Conservation (phyloP, 2,888 invertebrate genomes). For the Emmelina monodactyla region DNA sequence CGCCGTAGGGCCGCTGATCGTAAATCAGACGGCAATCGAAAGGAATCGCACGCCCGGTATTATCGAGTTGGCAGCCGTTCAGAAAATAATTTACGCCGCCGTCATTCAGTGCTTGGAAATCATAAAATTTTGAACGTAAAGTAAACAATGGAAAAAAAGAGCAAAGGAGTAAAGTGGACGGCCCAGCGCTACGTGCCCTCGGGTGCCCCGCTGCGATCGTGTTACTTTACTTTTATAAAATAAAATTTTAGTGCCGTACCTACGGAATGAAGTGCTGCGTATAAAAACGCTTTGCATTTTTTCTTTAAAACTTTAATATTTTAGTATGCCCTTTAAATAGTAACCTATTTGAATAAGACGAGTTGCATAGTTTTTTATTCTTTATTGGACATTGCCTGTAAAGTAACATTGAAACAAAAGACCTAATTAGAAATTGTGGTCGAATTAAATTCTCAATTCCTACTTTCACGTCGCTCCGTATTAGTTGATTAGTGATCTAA, state of each 20-base stretch:
- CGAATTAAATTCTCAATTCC: too few species aligned
- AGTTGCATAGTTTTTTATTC: too few species aligned
- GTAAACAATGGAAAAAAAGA: slow-evolving; percentile 62
- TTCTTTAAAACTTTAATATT: too few species aligned
- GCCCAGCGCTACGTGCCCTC: slow-evolving; percentile 32
- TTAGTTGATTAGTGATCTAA: slow-evolving; percentile 37
- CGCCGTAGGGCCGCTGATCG: slow-evolving; percentile 16
- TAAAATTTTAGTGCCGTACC: slow-evolving; percentile 19
- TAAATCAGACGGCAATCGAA: slow-evolving; percentile 41
- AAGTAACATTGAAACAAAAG: too few species aligned
- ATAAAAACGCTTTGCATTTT: too few species aligned
- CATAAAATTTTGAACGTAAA: slow-evolving; percentile 58
- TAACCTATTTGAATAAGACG: too few species aligned
- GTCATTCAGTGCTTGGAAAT: slow-evolving; percentile 47
- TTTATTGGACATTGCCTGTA: too few species aligned
- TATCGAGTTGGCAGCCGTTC: slow-evolving; percentile 55
- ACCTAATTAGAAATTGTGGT: too few species aligned
- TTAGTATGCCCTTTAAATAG: too few species aligned
- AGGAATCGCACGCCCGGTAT: slow-evolving; percentile 32
- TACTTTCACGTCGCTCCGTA: too few species aligned
- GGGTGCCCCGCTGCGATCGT: slow-evolving; percentile 27
- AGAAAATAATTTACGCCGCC: slow-evolving; percentile 47
- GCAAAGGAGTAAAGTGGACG: slow-evolving; percentile 36
- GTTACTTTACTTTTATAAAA: slow-evolving; percentile 26
- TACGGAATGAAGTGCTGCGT: too few species aligned